Base-by-base conservation (phyloP, 2,888 invertebrate genomes). In the Cryptops parisi region DNA sequence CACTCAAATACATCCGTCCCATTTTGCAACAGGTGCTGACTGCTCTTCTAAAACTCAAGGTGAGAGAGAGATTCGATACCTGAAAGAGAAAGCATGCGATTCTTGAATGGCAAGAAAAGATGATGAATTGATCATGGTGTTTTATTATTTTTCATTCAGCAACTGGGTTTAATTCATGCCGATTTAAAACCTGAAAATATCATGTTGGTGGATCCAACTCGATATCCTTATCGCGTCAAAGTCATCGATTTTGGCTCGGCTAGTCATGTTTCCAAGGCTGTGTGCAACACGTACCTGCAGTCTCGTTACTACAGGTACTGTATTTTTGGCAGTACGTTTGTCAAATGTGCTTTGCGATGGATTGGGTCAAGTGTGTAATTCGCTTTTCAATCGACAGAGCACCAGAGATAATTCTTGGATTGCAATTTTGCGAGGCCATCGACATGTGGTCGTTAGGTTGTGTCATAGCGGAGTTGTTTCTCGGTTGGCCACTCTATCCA, bases 391-490 rank as follows among this genome's bases (percentile, higher is more conserved):
- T n/a, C n/a, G n/a, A 6, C 38, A 47, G 55, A 44, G 55, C 55
- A 4, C 55, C 55, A 2, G 55, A 55, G 40, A 54, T 55, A 12
- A 55, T 52, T 21, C 58, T 67, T 68, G 70, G 98, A 22, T 75
- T 98, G 63, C 97, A 96, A 57, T 98, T 98, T 75, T 94, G 94
- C 74, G 98, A 99, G 72, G 93, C 97, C 15, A 98, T 98, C 64
- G 98, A 98, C 73, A 99, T 99, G 97, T 98, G 98, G 98, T 97
- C 96, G 4, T 75, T 98, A 60, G 98, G 98, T 55, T 99, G 98
- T 73, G 98, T 99, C 58, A 96, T 98, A 46, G 98, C 98, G 2
- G 98, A 99, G 70, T 76, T 98, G 61, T 98, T 98, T 74, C 78
- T 99, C 44, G 98, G 98, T 59, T 99, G 98, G 98, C 98, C 98